Percentiles rank a stretch among this genome's conserved stretches.
These are phyloP conservation scores for Lacanobia wlatinum DNA, from an alignment of 2,888 invertebrate genomes.

Conservation along the genomic window DNA sequence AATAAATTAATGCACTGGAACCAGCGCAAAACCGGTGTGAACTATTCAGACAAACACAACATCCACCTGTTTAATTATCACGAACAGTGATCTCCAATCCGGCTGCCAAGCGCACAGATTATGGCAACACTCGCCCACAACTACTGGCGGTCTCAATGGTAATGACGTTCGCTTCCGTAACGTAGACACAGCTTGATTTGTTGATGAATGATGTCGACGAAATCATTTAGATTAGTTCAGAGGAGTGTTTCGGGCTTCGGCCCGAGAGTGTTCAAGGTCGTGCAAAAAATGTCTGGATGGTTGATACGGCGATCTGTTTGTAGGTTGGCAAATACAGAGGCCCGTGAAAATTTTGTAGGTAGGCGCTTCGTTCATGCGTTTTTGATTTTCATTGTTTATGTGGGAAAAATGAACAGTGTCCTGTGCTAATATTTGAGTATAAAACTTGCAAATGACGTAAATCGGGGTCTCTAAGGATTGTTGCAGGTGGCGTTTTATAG, in stretches of 20 bases:
- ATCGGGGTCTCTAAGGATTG: too few relatives aligned
- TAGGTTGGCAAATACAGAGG: conserved; percentile 42
- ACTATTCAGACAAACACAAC: neutral
- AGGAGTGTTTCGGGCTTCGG: conserved; percentile 30
- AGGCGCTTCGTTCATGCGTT: neutral
- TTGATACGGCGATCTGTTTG: conserved; percentile 15
- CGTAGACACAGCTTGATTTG: conserved; percentile 6
- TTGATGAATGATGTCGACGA: conserved; percentile 23
- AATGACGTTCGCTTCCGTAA: conserved; percentile 35
- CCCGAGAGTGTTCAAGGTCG: conserved; percentile 32
- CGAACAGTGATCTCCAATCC: neutral
- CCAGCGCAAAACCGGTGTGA: conserved; percentile 5
- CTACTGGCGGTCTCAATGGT: conserved; percentile 8
- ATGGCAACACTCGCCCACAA: conserved; percentile 27
- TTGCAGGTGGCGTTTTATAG: too few relatives aligned
- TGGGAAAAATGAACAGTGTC: too few relatives aligned
- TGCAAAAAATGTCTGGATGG: conserved; percentile 45
- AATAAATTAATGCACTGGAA: neutral
- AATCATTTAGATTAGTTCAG: conserved; percentile 32
- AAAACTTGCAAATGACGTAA: too few relatives aligned
- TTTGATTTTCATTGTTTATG: neutral
- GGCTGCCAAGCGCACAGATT: conserved; percentile 8
- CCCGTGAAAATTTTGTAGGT: conserved; percentile 36
- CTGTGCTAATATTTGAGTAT: too few relatives aligned
- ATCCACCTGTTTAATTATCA: conserved; percentile 24